Evolutionary conservation across 2,797 vertebrate genomes (phyloP), one percentile per base, ranked within the genome.

Genomic region (Neosilurus mollespiculum): DNA sequence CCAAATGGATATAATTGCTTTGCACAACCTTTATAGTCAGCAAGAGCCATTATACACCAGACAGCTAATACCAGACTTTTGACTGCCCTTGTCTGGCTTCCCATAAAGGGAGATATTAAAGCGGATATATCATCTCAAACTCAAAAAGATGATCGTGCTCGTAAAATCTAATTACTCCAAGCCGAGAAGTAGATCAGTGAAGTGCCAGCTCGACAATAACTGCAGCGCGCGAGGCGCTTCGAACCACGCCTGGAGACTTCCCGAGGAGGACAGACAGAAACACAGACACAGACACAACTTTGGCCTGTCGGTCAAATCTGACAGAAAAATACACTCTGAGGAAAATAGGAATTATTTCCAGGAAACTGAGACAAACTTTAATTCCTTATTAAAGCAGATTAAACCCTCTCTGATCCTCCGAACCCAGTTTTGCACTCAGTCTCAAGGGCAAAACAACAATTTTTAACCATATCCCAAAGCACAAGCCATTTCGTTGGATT

Each of bases 1-100:
- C 84, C 80, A 90, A 89, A 92, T 88, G 81, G 89, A 87, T 83
- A 85, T 86, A 87, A 90, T 90, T 90, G 82, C 86, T 85, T 88
- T 81, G 84, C 87, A 84, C 84, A 87, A 87, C 49, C 81, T 84
- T 88, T 89, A 90, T 85, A 87, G 89, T 84, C 89, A 80, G 86
- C 75, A 79, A 87, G 86, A 87, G 87, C 83, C 81, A 90, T 90
- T 87, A 87, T 80, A 88, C 80, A 85, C 56, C 80, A 85, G 88
- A 86, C 81, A 82, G 82, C 86, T 70, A 86, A 89, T 79, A 86
- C 77, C 59, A 87, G 84, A 82, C 86, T 87, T 87, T 84, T 87
- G 80, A 88, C 86, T 85, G 84, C 79, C 78, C 83, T 84, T 80
- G 75, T 81, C 78, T 83, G 51, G 37, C 77, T 61, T 72, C 77